These are phyloP conservation scores for Microcebus tavaratra DNA, from an alignment of 2,113 vertebrate species.

Conservation along the genomic window DNA sequence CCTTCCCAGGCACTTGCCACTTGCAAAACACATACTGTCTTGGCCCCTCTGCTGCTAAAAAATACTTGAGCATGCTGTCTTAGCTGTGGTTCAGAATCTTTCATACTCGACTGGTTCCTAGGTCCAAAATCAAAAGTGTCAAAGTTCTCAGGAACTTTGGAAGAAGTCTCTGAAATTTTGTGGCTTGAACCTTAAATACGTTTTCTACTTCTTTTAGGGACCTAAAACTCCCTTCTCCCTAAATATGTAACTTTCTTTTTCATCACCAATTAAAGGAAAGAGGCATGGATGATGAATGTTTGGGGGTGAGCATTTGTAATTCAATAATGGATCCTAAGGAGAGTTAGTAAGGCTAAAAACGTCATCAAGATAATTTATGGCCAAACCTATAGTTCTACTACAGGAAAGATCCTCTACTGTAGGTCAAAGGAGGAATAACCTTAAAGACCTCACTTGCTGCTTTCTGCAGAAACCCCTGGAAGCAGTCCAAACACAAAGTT, in stretches of 20 bases:
- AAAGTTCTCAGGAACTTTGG: conserved; percentile 55
- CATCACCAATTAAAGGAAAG: conserved; percentile 7
- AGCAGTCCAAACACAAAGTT: conserved; percentile 3
- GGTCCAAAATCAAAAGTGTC: conserved; percentile 38
- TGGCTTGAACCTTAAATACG: background rate
- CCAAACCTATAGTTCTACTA: background rate
- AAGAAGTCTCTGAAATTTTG: background rate
- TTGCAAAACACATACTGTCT: background rate
- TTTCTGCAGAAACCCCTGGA: conserved; percentile 24
- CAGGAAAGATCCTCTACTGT: background rate
- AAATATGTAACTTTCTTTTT: background rate
- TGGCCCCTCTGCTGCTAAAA: conserved; percentile 33
- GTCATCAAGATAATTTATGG: conserved; percentile 9
- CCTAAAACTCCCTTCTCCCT: background rate
- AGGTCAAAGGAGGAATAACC: background rate
- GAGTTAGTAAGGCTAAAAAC: background rate
- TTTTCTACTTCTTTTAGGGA: background rate
- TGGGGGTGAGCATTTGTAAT: background rate
- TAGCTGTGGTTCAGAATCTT: background rate
- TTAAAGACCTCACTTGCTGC: background rate
- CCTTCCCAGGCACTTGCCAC: conserved; percentile 20
- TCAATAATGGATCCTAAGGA: background rate
- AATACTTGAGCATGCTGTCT: background rate
- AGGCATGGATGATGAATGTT: background rate
- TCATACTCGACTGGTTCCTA: background rate